These are phyloP conservation scores for Cyprinodon variegatus DNA, from an alignment of 2,113 vertebrate genomes.

Conservation along the genomic window DNA sequence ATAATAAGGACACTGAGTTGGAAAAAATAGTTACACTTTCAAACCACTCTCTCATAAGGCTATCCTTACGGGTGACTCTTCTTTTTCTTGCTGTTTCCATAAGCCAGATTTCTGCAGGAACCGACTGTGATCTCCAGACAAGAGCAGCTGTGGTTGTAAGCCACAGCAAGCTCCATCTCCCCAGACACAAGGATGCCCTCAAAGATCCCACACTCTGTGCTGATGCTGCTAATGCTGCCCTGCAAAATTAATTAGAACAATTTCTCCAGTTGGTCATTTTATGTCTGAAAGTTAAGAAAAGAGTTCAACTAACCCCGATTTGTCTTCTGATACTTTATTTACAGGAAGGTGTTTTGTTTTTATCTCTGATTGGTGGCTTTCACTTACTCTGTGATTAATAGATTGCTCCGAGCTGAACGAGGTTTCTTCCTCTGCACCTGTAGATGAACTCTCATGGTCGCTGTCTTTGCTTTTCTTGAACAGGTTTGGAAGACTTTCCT, in stretches of 20 bases:
- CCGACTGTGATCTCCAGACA: conserved; percentile 85
- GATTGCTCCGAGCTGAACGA: conserved; percentile 63
- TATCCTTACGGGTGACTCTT: conserved; percentile 90
- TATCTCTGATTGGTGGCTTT: not conserved
- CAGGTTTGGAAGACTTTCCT: conserved; percentile 80
- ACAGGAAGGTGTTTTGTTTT: conserved; percentile 16
- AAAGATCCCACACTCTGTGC: conserved; percentile 78
- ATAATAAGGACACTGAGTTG: not conserved
- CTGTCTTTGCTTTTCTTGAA: conserved; percentile 66
- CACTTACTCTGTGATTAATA: conserved; percentile 63
- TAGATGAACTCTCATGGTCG: conserved; percentile 60
- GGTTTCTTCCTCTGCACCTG: conserved; percentile 64
- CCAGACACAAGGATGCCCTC: conserved; percentile 77
- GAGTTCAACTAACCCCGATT: not conserved
- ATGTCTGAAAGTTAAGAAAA: not conserved
- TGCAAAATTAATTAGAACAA: conserved; percentile 32
- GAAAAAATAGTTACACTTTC: not conserved
- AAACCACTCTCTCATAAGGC: not conserved
- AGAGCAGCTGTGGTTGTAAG: conserved; percentile 76
- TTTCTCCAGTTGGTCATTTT: not conserved
- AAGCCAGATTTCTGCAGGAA: conserved; percentile 84
- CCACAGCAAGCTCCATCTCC: conserved; percentile 87
- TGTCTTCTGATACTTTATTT: not conserved
- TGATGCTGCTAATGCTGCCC: conserved; percentile 84
- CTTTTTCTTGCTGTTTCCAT: conserved; percentile 84